A percentile compares a stretch with the other conserved stretches of the same genome.
These are phyloP conservation scores for Cercopithecus diana DNA, from an alignment of 2,797 vertebrate genomes.

Conservation along the genomic window DNA sequence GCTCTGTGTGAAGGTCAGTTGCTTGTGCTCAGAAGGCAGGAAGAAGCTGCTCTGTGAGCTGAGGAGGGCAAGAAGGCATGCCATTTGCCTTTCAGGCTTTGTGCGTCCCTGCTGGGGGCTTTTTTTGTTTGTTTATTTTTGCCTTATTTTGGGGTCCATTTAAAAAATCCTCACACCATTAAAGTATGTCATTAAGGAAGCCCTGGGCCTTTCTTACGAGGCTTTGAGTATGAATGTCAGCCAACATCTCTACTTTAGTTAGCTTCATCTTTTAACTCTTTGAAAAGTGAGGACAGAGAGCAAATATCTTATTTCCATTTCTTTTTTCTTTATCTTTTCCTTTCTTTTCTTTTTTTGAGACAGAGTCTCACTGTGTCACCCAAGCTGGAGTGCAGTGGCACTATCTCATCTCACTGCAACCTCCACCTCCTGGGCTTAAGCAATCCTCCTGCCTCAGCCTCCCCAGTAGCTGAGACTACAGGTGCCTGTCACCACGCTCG, in stretches of 20 bases:
- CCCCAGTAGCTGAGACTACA: no score
- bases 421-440: no score
- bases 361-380: no score
- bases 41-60: not conserved
- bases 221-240: not conserved
- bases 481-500: no score
- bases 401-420: no score
- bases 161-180: not conserved
- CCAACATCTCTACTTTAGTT: not conserved
- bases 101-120: not conserved
- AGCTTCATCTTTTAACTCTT: conserved; percentile 1
- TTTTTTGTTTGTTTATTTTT: not conserved
- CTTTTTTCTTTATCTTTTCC: no score
- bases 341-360: no score
- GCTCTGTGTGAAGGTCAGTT: no score
- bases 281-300: not conserved
- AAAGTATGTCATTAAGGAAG: not conserved
- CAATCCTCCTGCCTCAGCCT: no score
- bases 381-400: no score
- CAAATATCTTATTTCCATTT: not conserved
- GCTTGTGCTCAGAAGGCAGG: not conserved
- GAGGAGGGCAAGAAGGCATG: not conserved
- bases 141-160: not conserved
- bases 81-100: not conserved
- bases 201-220: not conserved